These are phyloP conservation scores for Myrmecobius fasciatus DNA, from an alignment of 2,113 vertebrate species.

Conservation along the genomic window DNA sequence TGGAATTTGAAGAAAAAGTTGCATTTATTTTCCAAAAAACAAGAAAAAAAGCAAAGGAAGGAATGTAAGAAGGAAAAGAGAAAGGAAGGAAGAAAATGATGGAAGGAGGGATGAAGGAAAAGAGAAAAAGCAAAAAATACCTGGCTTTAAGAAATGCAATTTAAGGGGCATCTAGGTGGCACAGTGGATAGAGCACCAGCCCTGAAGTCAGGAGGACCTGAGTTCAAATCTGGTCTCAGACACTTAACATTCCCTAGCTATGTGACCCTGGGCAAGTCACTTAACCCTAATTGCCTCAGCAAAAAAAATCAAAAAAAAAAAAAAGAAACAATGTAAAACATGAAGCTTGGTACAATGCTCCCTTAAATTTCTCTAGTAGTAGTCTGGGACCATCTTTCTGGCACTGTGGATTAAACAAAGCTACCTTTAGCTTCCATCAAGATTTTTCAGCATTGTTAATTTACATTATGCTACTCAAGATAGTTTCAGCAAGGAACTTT, in stretches of 20 bases:
- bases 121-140: background rate
- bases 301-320: no score
- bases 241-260: no score
- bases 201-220: no score
- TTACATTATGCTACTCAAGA: conserved; percentile 70
- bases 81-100: no score
- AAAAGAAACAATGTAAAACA: no score
- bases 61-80: no score
- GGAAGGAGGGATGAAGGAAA: no score
- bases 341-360: conserved; percentile 61
- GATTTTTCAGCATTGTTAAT: conserved; percentile 73
- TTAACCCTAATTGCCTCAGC: no score
- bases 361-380: conserved; percentile 58
- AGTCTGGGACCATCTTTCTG: conserved; percentile 56
- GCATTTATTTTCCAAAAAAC: conserved; percentile 58
- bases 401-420: conserved; percentile 53
- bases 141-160: conserved; percentile 40
- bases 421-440: conserved; percentile 68
- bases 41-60: background rate
- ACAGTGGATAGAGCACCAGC: no score
- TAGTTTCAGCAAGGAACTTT: conserved; percentile 65
- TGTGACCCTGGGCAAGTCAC: no score
- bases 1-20: conserved; percentile 65
- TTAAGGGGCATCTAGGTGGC: no score
- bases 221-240: no score